phyloP scores from a whole-genome alignment of 2,888 invertebrate species.

The Chrysolina americana region DNA sequence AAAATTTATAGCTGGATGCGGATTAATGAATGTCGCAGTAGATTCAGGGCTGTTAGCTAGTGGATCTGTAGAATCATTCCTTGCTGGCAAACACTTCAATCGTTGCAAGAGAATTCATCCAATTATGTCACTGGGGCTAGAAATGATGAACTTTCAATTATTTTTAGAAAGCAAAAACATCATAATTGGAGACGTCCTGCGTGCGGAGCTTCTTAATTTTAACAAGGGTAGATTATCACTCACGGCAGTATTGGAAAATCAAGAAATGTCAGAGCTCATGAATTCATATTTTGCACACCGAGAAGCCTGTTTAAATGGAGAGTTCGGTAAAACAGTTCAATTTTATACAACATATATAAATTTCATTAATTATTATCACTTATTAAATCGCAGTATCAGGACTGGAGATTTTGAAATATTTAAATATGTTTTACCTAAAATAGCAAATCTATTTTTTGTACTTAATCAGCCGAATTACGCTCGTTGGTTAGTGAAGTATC shows the following conservation, averaged over 20 bases:
- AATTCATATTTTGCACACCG: constrained; percentile 48
- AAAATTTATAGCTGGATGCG: constrained; percentile 55
- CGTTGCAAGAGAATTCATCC: constrained; percentile 53
- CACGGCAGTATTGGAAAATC: constrained; percentile 46
- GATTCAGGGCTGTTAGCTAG: constrained; percentile 50
- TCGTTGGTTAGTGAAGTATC: constrained; percentile 59
- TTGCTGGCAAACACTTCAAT: constrained; percentile 56
- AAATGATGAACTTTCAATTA: constrained; percentile 53
- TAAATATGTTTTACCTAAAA: constrained; percentile 55
- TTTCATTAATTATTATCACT: constrained; percentile 40
- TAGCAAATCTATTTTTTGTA: constrained; percentile 60
- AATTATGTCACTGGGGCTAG: constrained; percentile 50
- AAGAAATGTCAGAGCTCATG: constrained; percentile 42
- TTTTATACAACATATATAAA: constrained; percentile 37
- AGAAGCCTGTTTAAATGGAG: constrained; percentile 45
- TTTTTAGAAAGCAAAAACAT: constrained; percentile 43
- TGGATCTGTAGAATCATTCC: constrained; percentile 51
- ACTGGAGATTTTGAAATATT: constrained; percentile 52
- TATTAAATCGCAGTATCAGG: constrained; percentile 42
- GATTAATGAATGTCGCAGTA: constrained; percentile 41
- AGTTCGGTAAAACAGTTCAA: constrained; percentile 45
- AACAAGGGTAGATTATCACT: too few relatives aligned
- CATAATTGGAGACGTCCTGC: too few relatives aligned
- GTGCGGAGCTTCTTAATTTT: constrained; percentile 44
- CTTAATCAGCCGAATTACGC: constrained; percentile 63